These are phyloP conservation scores for Dicyema japonicum DNA, from an alignment of 1,140 invertebrate genomes.

Conservation along the genomic window DNA sequence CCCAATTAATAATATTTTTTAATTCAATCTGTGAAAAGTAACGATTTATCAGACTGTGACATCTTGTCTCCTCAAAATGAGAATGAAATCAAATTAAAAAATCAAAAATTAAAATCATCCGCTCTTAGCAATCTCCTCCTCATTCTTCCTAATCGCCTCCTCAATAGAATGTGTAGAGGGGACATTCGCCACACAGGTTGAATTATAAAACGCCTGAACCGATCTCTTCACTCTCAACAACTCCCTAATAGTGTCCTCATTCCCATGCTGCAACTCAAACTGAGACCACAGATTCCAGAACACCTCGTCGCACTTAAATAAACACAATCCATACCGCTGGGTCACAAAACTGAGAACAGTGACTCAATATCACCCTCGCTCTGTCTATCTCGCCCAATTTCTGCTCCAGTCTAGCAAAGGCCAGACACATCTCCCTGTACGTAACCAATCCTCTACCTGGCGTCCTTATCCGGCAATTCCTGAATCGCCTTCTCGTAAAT, in stretches of 20 bases:
- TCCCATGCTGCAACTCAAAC: constrained; percentile 94
- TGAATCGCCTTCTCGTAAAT: constrained; percentile 97
- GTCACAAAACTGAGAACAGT: constrained; percentile 95
- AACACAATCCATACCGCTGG: constrained; percentile 31
- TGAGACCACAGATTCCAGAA: constrained; percentile 99
- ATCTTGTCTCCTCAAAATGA: too few relatives aligned
- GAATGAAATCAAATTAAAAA: too few relatives aligned
- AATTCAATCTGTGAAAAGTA: too few relatives aligned
- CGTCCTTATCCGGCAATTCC: constrained; percentile 48
- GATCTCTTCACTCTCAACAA: constrained; percentile 88
- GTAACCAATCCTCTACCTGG: constrained; percentile 17
- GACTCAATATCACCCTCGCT: constrained; percentile 71
- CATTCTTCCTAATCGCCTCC: too few relatives aligned
- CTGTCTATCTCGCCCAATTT: constrained; percentile 87
- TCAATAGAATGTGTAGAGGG: too few relatives aligned
- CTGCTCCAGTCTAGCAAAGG: constrained; percentile 83
- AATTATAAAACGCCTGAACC: constrained; percentile 76
- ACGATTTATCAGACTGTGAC: too few relatives aligned
- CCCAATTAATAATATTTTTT: too few relatives aligned
- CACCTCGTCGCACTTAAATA: constrained; percentile 36
- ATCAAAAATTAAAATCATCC: too few relatives aligned
- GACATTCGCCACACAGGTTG: too few relatives aligned
- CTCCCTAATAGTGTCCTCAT: constrained; percentile 92
- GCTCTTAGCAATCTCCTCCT: too few relatives aligned
- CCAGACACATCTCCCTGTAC: constrained; percentile 60